A percentile compares a stretch with the other conserved stretches of the same genome.
Conservation (phyloP, 2,888 invertebrate genomes). For the Epinotia bilunana region DNA sequence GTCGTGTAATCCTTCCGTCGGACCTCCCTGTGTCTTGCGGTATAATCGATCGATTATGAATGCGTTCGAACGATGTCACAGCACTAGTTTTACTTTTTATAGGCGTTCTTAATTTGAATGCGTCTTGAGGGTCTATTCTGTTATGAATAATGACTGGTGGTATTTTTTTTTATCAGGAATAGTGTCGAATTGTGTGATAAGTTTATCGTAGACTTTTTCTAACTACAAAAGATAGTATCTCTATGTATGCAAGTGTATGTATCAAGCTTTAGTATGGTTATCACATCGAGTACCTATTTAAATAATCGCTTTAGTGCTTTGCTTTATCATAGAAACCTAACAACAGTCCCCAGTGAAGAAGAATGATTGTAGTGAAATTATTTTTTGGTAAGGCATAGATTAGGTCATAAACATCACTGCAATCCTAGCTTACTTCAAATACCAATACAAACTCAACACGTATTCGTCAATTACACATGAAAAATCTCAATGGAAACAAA, state of each 20-base stretch:
- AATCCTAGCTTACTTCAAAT: no score
- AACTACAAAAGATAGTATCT: background rate
- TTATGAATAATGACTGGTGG: slow-evolving; percentile 2
- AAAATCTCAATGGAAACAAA: background rate
- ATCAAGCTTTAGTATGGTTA: no score
- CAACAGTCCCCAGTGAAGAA: no score
- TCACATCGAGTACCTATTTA: no score
- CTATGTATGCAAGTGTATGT: no score
- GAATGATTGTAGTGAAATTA: no score
- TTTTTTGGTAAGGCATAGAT: no score
- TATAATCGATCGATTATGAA: slow-evolving; percentile 75
- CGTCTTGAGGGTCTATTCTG: slow-evolving; percentile 33
- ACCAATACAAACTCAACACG: no score
- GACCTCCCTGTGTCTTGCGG: slow-evolving; percentile 72
- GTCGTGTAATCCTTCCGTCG: slow-evolving; percentile 78
- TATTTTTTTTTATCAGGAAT: slow-evolving; percentile 13
- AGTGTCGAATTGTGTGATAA: background rate
- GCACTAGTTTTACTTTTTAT: slow-evolving; percentile 54
- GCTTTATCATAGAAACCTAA: no score
- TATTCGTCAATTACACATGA: no score
- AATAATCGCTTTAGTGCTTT: no score
- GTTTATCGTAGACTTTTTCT: background rate
- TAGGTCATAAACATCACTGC: no score
- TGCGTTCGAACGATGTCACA: slow-evolving; percentile 58
- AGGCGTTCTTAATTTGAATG: slow-evolving; percentile 54